phyloP scores from a whole-genome alignment of 2,888 invertebrate species.

The Drosophila sordidula region DNA sequence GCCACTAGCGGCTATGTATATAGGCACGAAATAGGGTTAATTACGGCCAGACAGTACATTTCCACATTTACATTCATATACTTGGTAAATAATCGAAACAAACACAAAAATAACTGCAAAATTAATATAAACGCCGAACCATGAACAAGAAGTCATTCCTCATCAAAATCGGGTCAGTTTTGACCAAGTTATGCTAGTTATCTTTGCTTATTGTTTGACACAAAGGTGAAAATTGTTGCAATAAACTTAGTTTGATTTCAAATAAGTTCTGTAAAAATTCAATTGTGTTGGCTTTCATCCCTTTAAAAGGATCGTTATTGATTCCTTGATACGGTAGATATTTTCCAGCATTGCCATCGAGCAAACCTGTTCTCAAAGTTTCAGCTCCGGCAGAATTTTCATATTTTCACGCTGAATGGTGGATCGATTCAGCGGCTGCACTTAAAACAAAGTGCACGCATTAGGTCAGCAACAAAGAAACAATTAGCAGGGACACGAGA shows the following conservation, averaged over 20 bases:
- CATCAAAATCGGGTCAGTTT: too few relatives aligned
- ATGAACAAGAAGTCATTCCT: too few relatives aligned
- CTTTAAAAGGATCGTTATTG: too few relatives aligned
- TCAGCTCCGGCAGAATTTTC: slow-evolving; percentile 8
- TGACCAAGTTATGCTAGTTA: background rate
- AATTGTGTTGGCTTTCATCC: too few relatives aligned
- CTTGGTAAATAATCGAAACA: background rate
- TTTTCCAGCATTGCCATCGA: too few relatives aligned
- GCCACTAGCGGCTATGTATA: slow-evolving; percentile 5
- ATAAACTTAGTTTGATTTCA: too few relatives aligned
- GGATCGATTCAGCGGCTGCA: slow-evolving; percentile 48
- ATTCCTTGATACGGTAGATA: too few relatives aligned
- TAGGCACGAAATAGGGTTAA: slow-evolving; percentile 29
- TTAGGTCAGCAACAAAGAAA: slow-evolving; percentile 55
- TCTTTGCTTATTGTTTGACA: too few relatives aligned
- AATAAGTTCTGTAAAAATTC: too few relatives aligned
- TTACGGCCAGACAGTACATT: background rate
- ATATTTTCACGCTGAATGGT: slow-evolving; percentile 12
- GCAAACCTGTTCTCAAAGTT: too few relatives aligned
- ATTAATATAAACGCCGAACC: background rate
- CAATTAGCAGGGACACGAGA: slow-evolving; percentile 71
- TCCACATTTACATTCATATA: background rate
- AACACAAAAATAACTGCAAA: too few relatives aligned
- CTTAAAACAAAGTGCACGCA: slow-evolving; percentile 76
- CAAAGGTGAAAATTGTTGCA: too few relatives aligned